These are phyloP conservation scores for Blastomussa wellsi DNA, from an alignment of 92 coral and sea anemone genomes.

Conservation along the genomic window DNA sequence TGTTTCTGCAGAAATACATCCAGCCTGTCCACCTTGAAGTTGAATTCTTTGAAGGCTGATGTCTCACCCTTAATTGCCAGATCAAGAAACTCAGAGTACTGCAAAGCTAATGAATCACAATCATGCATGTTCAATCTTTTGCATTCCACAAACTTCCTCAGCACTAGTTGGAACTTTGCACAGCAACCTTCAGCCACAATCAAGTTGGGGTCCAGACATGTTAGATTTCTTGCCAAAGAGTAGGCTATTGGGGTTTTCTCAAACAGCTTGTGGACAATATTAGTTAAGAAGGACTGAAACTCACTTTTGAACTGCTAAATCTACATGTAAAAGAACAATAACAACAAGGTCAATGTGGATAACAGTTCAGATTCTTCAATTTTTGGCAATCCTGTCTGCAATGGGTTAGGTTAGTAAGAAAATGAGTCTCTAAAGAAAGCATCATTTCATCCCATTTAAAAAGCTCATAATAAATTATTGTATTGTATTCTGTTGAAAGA, in stretches of 20 bases:
- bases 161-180: too few species aligned
- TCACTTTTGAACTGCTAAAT: slow-evolving; percentile 38
- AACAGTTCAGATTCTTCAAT: neutral
- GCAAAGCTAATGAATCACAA: slow-evolving; percentile 37
- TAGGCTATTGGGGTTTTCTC: slow-evolving; percentile 56
- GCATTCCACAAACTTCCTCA: slow-evolving; percentile 54
- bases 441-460: neutral
- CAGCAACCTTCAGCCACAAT: slow-evolving; percentile 25
- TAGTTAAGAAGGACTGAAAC: slow-evolving; percentile 38
- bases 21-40: slow-evolving; percentile 14
- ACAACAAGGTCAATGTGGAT: neutral
- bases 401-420: neutral
- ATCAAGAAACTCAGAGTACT: slow-evolving; percentile 51
- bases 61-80: slow-evolving; percentile 36
- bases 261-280: slow-evolving; percentile 40
- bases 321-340: slow-evolving; percentile 14
- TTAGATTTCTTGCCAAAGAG: slow-evolving; percentile 47
- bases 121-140: slow-evolving; percentile 44
- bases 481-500: neutral
- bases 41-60: slow-evolving; percentile 38
- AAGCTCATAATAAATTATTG: neutral
- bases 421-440: neutral
- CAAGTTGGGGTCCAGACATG: slow-evolving; percentile 50
- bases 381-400: neutral
- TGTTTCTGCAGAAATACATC: slow-evolving; percentile 50